These are phyloP conservation scores for Trichacis sp. DNA, from an alignment of 2,888 invertebrate species.

Conservation along the genomic window DNA sequence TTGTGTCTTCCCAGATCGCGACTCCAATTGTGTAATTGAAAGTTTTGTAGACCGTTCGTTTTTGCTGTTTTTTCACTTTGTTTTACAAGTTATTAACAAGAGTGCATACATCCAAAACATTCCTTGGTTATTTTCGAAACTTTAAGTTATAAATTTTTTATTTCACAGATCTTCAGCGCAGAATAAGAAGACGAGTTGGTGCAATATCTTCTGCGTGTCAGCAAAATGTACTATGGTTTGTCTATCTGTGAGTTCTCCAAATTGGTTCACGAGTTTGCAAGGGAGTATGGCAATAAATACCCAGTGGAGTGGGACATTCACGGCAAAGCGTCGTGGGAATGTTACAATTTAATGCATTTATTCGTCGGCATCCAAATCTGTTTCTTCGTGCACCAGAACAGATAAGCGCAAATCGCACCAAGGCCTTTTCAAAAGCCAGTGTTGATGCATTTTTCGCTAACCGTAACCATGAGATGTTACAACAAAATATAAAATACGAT, in stretches of 20 bases:
- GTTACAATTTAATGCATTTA: conserved; percentile 34
- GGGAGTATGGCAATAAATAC: not conserved
- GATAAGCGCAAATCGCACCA: conserved; percentile 20
- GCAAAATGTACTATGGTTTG: not conserved
- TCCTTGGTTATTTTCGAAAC: not conserved
- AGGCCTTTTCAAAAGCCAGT: conserved; percentile 38
- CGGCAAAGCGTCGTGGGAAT: conserved; percentile 12
- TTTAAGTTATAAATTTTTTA: not conserved
- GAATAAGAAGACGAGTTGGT: not conserved
- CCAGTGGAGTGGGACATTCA: not conserved
- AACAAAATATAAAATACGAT: too few relatives aligned
- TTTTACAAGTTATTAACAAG: too few relatives aligned
- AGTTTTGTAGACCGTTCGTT: too few relatives aligned
- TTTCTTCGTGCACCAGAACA: conserved; percentile 26
- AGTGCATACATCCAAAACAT: too few relatives aligned
- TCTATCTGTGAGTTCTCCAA: not conserved
- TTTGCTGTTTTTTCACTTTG: too few relatives aligned
- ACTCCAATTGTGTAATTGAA: too few relatives aligned
- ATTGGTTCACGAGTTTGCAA: not conserved
- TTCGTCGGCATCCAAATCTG: conserved; percentile 25
- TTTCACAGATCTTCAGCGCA: not conserved
- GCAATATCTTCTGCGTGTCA: not conserved
- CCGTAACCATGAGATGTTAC: conserved; percentile 15
- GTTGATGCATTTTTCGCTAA: conserved; percentile 31
- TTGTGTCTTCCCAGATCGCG: too few relatives aligned